A percentile compares a stretch with the other conserved stretches of the same genome.
phyloP scores from a whole-genome alignment of 64 coral and sea anemone species.

The Dendronephthya gigantea region DNA sequence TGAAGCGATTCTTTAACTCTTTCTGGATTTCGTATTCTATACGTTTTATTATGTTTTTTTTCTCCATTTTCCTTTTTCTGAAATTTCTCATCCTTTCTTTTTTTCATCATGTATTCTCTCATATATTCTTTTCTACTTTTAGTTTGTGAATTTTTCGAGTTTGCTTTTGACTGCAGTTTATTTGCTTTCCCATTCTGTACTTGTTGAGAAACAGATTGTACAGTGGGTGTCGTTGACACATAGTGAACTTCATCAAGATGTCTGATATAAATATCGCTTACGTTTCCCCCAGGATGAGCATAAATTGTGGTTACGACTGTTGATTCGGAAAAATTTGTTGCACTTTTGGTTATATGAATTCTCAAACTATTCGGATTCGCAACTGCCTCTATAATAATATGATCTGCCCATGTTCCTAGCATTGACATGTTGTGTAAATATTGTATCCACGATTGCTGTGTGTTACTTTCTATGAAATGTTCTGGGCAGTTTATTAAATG shows the following conservation, averaged over 20 bases:
- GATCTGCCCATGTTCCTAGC: conserved; percentile 40
- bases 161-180: neutral
- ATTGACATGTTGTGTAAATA: conserved; percentile 34
- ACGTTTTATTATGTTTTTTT: neutral
- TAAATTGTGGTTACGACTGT: neutral
- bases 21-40: neutral
- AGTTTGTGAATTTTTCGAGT: neutral
- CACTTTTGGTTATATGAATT: neutral
- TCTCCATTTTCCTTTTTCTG: neutral
- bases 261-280: conserved; percentile 20
- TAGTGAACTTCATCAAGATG: conserved; percentile 31
- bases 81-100: neutral
- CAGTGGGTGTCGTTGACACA: conserved; percentile 22
- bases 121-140: neutral
- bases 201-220: neutral
- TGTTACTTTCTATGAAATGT: conserved; percentile 37
- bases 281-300: neutral
- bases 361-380: conserved; percentile 19
- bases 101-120: conserved; percentile 26
- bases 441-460: conserved; percentile 21
- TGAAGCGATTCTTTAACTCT: neutral
- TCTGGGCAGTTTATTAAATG: conserved; percentile 37
- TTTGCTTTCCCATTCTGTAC: neutral
- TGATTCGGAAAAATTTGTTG: neutral
- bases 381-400: conserved; percentile 39